Conservation (phyloP, 2,113 vertebrate genomes). For the Isichthys henryi region DNA sequence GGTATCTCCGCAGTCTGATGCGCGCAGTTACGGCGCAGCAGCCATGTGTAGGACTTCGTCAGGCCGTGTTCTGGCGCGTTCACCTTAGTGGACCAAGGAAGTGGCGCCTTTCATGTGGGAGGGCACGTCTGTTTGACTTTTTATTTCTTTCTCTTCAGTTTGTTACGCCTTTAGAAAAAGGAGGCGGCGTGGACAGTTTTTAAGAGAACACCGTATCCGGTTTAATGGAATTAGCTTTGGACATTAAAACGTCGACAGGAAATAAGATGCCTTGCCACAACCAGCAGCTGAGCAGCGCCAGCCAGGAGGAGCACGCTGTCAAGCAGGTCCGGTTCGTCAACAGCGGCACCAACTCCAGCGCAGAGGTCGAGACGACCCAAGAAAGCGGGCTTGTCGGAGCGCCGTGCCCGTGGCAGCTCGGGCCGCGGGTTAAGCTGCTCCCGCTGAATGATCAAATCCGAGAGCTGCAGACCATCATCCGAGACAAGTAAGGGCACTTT, state of each 20-base stretch:
- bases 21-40: neutral
- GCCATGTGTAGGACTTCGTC: neutral
- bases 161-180: neutral
- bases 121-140: neutral
- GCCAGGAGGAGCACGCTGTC: conserved; percentile 45
- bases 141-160: neutral
- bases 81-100: neutral
- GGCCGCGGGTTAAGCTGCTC: conserved; percentile 74
- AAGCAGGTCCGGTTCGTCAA: conserved; percentile 68
- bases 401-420: conserved; percentile 43
- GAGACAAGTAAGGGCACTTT: conserved; percentile 72
- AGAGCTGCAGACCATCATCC: conserved; percentile 85
- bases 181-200: neutral
- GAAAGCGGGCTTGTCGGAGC: conserved; percentile 19
- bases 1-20: neutral
- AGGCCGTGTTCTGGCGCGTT: neutral
- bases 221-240: conserved; percentile 27
- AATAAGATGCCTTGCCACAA: conserved; percentile 68
- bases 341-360: conserved; percentile 34
- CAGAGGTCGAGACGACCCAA: conserved; percentile 34
- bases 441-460: conserved; percentile 89
- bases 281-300: conserved; percentile 57
- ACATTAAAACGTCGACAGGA: neutral
- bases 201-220: neutral
- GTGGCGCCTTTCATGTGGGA: neutral